Evolutionary conservation across 2,113 vertebrate genomes (phyloP).

Genomic region (Leptodactylus fuscus): DNA sequence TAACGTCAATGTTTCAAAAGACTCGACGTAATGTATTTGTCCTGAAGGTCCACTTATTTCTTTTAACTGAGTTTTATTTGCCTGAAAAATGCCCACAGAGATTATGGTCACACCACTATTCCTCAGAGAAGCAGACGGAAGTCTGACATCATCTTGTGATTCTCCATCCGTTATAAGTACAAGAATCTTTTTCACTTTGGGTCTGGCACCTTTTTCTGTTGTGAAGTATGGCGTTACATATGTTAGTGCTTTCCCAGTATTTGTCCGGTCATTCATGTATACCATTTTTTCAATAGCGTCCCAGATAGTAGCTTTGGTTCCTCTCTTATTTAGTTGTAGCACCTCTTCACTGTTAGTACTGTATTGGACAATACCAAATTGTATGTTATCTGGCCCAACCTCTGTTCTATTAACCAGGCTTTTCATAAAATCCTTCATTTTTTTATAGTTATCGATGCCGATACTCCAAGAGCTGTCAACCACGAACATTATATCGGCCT

Average conservation of each 20-base stretch:
- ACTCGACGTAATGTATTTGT: constrained; percentile 66
- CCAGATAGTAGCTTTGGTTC: constrained; percentile 58
- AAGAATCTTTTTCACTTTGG: constrained; percentile 65
- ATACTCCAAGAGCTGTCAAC: constrained; percentile 73
- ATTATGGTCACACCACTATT: constrained; percentile 65
- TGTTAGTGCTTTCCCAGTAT: constrained; percentile 65
- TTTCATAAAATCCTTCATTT: constrained; percentile 73
- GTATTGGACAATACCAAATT: constrained; percentile 69
- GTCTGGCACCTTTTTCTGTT: constrained; percentile 62
- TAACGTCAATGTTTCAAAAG: constrained; percentile 65
- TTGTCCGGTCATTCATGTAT: constrained; percentile 60
- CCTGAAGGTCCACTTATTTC: constrained; percentile 66
- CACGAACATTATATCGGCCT: constrained; percentile 72
- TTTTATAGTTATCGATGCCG: constrained; percentile 65
- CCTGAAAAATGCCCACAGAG: constrained; percentile 68
- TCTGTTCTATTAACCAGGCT: constrained; percentile 67
- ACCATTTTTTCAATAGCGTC: constrained; percentile 68
- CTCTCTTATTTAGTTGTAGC: constrained; percentile 65
- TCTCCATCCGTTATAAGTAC: constrained; percentile 71
- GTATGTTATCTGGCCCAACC: constrained; percentile 64
- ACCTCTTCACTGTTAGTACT: constrained; percentile 64
- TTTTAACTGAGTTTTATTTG: constrained; percentile 66
- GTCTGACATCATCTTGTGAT: constrained; percentile 65
- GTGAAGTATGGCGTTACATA: constrained; percentile 68
- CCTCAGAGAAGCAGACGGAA: constrained; percentile 61